Conservation (phyloP, 2,888 invertebrate genomes). For the Acanthoscelides obtectus region DNA sequence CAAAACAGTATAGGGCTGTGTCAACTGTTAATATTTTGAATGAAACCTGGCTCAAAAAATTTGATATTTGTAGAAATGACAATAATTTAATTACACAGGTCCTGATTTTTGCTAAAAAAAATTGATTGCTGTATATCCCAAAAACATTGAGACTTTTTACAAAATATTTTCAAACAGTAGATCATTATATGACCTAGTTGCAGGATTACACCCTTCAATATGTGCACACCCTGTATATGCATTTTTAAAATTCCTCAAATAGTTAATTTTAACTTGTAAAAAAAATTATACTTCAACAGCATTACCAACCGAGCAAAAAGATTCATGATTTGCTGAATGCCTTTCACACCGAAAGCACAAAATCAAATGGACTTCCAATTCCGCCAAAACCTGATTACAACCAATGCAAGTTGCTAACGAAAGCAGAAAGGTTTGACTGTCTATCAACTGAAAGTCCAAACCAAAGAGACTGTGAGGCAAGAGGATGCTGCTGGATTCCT, state of each 20-base stretch:
- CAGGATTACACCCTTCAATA: too few relatives aligned
- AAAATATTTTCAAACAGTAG: too few relatives aligned
- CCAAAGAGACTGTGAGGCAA: slow-evolving; percentile 53
- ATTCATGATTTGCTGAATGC: slow-evolving; percentile 25
- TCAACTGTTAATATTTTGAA: too few relatives aligned
- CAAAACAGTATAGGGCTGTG: too few relatives aligned
- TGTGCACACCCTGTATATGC: too few relatives aligned
- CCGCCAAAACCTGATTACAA: slow-evolving; percentile 42
- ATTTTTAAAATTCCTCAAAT: neutral
- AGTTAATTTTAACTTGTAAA: neutral
- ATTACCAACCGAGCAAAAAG: slow-evolving; percentile 32
- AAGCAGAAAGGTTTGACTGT: slow-evolving; percentile 63
- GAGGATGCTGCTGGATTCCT: slow-evolving; percentile 69
- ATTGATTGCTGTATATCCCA: too few relatives aligned
- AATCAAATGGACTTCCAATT: slow-evolving; percentile 30
- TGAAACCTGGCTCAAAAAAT: too few relatives aligned
- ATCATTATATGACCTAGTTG: too few relatives aligned
- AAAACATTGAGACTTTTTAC: too few relatives aligned
- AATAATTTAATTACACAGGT: too few relatives aligned
- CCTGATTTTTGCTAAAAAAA: too few relatives aligned
- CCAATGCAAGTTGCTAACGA: slow-evolving; percentile 49
- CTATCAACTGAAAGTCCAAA: slow-evolving; percentile 57
- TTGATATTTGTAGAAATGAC: too few relatives aligned
- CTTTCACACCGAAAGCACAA: slow-evolving; percentile 5
- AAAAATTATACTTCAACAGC: slow-evolving; percentile 25